These are phyloP conservation scores for Pandemis corylana DNA, from an alignment of 2,888 invertebrate genomes.

Conservation along the genomic window DNA sequence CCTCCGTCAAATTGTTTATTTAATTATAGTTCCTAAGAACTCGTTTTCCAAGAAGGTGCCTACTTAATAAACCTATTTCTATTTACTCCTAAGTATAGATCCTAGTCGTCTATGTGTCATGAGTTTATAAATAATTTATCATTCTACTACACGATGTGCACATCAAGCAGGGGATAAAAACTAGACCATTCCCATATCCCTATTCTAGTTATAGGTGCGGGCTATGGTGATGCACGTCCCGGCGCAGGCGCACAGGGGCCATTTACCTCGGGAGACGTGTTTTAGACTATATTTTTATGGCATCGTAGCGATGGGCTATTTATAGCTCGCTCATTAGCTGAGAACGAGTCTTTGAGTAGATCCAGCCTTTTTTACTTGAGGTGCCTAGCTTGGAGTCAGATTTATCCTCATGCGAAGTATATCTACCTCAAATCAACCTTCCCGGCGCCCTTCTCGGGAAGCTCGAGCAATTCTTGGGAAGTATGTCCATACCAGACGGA, in stretches of 20 bases:
- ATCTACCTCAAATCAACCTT: not conserved
- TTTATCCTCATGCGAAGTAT: constrained; percentile 39
- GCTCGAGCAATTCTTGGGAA: not conserved
- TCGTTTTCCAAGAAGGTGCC: not conserved
- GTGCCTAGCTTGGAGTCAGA: constrained; percentile 41
- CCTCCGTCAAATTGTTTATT: not conserved
- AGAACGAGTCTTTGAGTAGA: constrained; percentile 52
- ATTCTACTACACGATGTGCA: constrained; percentile 44
- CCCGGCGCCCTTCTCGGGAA: too few species aligned
- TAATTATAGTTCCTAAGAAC: not conserved
- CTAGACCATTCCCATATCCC: constrained; percentile 53
- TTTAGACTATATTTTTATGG: constrained; percentile 56
- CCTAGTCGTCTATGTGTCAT: constrained; percentile 27
- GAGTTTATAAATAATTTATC: constrained; percentile 45
- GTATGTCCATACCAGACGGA: not conserved
- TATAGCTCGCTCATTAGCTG: constrained; percentile 58
- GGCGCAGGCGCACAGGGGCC: constrained; percentile 47
- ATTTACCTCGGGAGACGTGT: constrained; percentile 56
- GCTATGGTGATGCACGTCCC: constrained; percentile 46
- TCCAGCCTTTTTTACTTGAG: constrained; percentile 44
- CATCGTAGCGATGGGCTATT: constrained; percentile 54
- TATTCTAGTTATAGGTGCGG: constrained; percentile 55
- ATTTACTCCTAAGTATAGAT: not conserved
- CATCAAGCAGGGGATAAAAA: constrained; percentile 50
- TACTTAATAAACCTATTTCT: not conserved